Evolutionary conservation across 1,140 invertebrate genomes (phyloP).

Genomic region (Drosophila lowei): DNA sequence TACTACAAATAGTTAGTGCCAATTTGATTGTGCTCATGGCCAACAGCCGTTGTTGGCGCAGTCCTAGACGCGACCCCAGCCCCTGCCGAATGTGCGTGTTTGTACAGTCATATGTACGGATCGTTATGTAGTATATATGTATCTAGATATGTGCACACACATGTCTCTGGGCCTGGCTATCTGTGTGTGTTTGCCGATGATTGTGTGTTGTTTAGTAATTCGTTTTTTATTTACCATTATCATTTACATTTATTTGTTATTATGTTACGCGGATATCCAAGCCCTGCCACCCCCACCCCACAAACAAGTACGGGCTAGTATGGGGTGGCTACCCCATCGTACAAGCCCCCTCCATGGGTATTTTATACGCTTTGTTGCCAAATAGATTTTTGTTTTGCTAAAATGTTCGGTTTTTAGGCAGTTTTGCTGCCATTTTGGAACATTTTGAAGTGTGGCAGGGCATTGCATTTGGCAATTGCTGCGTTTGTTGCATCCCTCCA

Average conservation of each 20-base stretch:
- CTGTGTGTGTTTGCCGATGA: constrained; percentile 49
- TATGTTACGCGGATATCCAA: constrained; percentile 50
- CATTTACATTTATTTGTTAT: constrained; percentile 82
- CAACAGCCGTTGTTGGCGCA: constrained; percentile 31
- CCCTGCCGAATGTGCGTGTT: constrained; percentile 38
- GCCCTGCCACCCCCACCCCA: not conserved
- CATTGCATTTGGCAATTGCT: constrained; percentile 63
- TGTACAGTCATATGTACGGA: constrained; percentile 28
- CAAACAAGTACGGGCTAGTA: not conserved
- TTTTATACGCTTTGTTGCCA: constrained; percentile 45
- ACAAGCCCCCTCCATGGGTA: not conserved
- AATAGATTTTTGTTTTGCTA: constrained; percentile 46
- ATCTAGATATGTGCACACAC: constrained; percentile 5
- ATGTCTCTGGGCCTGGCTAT: constrained; percentile 16
- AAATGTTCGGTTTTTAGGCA: constrained; percentile 63
- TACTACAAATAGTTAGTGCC: constrained; percentile 46
- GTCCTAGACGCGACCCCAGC: constrained; percentile 30
- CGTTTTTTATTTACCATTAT: constrained; percentile 81
- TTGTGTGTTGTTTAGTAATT: constrained; percentile 80
- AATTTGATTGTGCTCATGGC: constrained; percentile 48
- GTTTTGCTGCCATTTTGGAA: constrained; percentile 46
- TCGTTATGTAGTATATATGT: constrained; percentile 24
- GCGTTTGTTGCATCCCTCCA: constrained; percentile 26
- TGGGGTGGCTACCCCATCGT: too few relatives aligned
- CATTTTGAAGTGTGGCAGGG: constrained; percentile 52